Evolutionary conservation across 1,140 invertebrate species (phyloP).

Genomic region (Halyomorpha halys): DNA sequence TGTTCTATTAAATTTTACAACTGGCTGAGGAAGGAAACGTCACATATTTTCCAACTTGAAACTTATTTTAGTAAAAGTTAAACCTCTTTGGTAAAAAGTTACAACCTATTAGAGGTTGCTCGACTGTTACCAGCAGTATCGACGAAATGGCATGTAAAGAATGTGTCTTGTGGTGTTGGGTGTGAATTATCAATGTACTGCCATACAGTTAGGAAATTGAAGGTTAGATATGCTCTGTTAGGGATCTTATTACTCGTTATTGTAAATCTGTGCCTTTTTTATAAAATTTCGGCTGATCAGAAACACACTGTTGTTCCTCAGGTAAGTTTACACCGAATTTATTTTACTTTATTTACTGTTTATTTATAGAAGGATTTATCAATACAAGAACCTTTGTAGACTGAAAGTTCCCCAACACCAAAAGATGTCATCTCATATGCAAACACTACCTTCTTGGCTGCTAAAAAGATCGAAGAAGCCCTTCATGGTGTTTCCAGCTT

Average conservation of each 20-base stretch:
- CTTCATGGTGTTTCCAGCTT: conserved; percentile 7
- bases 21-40: too few species aligned
- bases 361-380: not conserved
- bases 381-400: too few species aligned
- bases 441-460: conserved; percentile 12
- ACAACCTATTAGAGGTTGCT: too few species aligned
- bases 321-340: not conserved
- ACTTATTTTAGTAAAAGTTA: too few species aligned
- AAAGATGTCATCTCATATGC: not conserved
- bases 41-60: too few species aligned
- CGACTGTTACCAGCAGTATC: too few species aligned
- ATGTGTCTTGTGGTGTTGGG: too few species aligned
- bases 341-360: not conserved
- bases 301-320: not conserved
- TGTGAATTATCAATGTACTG: conserved; percentile 8
- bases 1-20: too few species aligned
- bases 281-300: not conserved
- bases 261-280: conserved; percentile 2
- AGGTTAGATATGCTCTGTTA: not conserved
- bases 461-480: conserved; percentile 16
- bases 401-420: too few species aligned
- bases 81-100: too few species aligned
- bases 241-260: not conserved
- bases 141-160: too few species aligned
- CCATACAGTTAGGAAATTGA: not conserved